These are phyloP conservation scores for Deroplatys truncata DNA, from an alignment of 2,888 invertebrate genomes.

Conservation along the genomic window DNA sequence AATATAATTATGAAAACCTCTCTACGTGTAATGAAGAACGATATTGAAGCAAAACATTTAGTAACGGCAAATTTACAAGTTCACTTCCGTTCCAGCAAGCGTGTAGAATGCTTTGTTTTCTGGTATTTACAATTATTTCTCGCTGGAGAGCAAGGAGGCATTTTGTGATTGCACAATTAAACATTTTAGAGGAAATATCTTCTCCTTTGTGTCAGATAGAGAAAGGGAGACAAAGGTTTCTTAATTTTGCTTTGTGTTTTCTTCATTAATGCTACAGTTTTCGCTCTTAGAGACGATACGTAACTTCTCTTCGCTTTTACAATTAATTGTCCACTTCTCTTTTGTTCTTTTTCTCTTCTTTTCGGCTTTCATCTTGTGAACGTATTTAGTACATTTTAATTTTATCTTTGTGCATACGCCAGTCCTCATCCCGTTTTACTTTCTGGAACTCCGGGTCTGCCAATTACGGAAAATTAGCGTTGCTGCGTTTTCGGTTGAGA, in stretches of 20 bases:
- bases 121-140: not conserved
- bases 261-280: not conserved
- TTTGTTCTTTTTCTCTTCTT: not conserved
- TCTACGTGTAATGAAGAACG: not conserved
- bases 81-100: not conserved
- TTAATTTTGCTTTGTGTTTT: not conserved
- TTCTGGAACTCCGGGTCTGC: not conserved
- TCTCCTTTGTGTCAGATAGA: not conserved
- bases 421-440: not conserved
- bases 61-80: not conserved
- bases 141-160: not conserved
- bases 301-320: not conserved
- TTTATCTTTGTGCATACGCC: not conserved
- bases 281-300: too few relatives aligned
- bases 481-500: not conserved
- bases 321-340: not conserved
- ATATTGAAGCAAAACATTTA: not conserved
- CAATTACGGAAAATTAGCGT: not conserved
- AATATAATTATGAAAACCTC: too few relatives aligned
- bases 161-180: not conserved
- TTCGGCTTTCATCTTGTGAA: not conserved
- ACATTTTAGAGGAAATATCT: not conserved
- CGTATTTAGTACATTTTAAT: not conserved
- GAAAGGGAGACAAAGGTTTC: not conserved
- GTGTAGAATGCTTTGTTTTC: not conserved